These are phyloP conservation scores for Acipenser oxyrinchus DNA, from an alignment of 2,797 vertebrate species.

Conservation along the genomic window DNA sequence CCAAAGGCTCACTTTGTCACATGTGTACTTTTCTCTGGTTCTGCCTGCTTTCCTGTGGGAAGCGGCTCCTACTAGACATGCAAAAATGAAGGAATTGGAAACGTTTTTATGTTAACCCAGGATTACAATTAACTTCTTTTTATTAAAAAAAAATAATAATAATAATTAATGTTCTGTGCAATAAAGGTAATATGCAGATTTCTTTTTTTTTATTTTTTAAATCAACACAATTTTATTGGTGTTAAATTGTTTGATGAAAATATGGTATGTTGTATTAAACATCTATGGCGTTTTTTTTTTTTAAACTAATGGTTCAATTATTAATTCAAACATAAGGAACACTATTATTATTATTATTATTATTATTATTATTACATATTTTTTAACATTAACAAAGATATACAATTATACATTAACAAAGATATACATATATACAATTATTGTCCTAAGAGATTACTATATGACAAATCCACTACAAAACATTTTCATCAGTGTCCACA, in stretches of 20 bases:
- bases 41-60: too few species aligned
- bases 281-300: conserved; percentile 63
- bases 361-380: too few species aligned
- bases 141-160: conserved; percentile 39
- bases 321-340: conserved; percentile 25
- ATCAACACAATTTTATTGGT: conserved; percentile 69
- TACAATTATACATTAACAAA: too few species aligned
- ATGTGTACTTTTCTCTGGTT: too few species aligned
- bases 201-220: conserved; percentile 45
- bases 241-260: conserved; percentile 68
- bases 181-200: conserved; percentile 79
- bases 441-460: too few species aligned
- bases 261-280: conserved; percentile 81
- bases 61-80: too few species aligned
- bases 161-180: conserved; percentile 73
- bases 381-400: too few species aligned
- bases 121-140: conserved; percentile 62
- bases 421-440: too few species aligned
- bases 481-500: too few species aligned
- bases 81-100: conserved; percentile 26
- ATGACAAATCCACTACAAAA: too few species aligned
- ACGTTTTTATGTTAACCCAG: conserved; percentile 45
- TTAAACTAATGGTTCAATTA: conserved; percentile 46
- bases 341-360: too few species aligned
- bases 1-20: too few species aligned